Conservation (phyloP, 2,888 invertebrate genomes). For the Rhamphomyia laevipes region DNA sequence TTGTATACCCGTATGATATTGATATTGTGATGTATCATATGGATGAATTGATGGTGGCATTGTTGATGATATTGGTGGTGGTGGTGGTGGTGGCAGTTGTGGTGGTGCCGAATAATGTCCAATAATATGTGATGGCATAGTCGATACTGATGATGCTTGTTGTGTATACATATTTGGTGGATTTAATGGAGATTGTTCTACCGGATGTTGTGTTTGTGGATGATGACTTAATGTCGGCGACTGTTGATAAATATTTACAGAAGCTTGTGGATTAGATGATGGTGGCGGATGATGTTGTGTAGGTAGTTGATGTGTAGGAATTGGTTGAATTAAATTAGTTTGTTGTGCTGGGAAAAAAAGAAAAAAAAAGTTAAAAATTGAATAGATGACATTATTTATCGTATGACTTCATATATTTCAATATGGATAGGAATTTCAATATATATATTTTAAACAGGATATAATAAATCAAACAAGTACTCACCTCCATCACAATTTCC, state of each 20-base stretch:
- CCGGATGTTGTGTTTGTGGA: conserved; percentile 9
- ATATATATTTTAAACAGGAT: no score
- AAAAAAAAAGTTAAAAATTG: no score
- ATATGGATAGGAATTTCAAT: no score
- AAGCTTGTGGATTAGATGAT: conserved; percentile 17
- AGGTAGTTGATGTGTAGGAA: conserved; percentile 17
- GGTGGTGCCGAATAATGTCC: neutral
- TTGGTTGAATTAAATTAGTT: conserved; percentile 10
- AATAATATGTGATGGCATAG: no score
- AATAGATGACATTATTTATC: no score
- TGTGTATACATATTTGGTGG: neutral
- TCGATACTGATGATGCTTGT: neutral
- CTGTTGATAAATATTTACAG: conserved; percentile 6
- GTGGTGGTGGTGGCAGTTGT: neutral
- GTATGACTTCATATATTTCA: no score
- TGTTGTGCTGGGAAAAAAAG: neutral
- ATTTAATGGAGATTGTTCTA: neutral
- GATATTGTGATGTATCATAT: neutral
- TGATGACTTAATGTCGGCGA: conserved; percentile 12
- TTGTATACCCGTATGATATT: neutral
- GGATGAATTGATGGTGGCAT: neutral
- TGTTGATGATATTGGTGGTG: neutral
- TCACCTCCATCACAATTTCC: conserved; percentile 35
- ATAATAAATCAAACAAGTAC: conserved; percentile 16
- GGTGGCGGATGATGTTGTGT: conserved; percentile 16